Evolutionary conservation across 2,888 invertebrate genomes (phyloP), one percentile per base, ranked within the genome.

Genomic region (Drosophila antonietae): DNA sequence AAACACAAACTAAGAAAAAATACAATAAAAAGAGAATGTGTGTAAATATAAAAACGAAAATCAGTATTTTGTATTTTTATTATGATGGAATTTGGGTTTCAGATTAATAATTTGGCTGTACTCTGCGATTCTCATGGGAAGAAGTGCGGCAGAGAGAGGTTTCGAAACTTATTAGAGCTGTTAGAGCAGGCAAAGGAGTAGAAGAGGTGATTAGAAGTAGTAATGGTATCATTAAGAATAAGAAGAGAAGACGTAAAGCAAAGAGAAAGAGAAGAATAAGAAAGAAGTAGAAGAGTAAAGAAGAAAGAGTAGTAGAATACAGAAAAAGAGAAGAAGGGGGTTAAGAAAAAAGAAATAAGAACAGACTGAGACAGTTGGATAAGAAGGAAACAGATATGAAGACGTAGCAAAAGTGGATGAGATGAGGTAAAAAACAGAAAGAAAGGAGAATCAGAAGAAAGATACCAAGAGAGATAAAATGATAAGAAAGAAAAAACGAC

Each of bases 21-120:
- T 71, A 59, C 55, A 77, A 66, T 18, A 58, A 69, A 58, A 69
- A 62, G 10, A 44, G 10, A 67, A 61, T 79, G 65, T 69, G 65
- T 85, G 83, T 73, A 82, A 70, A 67, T 75, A 67, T 60, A 71
- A 57, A 79, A 59, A 18, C 64, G 57, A 83, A 68, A 67, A 56
- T 55, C 47, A 57, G 41, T 14, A 18, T 3, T 7, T 4, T 15
- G 49, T 6, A 9, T 78, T 78, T 68, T 63, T 33, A 18, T n/a
- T 49, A 15, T 47, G 2, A 9, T 28, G 14, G n/a, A 9, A 49
- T 0, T 3, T 15, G 14, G 46, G 1, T 3, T 46, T 15, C 15
- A 15, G 8, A 28, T 23, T n/a, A 49, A 31, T 0, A 37, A 37
- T 37, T 15, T 1, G 10, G 15, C 23, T 39, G 1, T 28, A n/a